These are phyloP conservation scores for Siphlonurus alternatus DNA, from an alignment of 2,888 invertebrate species.

Conservation along the genomic window DNA sequence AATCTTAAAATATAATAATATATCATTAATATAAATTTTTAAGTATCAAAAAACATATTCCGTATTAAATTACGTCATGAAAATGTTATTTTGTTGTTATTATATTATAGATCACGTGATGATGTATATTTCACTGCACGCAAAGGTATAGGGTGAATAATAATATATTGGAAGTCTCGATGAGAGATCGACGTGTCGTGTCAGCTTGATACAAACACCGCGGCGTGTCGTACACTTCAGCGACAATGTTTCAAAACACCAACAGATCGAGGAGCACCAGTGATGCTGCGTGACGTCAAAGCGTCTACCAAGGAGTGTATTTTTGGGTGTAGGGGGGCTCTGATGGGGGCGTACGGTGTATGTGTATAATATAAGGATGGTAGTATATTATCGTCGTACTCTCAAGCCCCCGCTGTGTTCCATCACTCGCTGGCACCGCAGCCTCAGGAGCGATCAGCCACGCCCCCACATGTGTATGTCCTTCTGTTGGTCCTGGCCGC, in stretches of 20 bases:
- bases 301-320: not conserved
- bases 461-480: not conserved
- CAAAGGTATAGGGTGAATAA: no score
- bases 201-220: no score
- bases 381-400: not conserved
- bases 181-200: no score
- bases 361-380: not conserved
- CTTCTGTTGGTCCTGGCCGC: not conserved
- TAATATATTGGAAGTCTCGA: no score
- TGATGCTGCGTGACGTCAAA: not conserved
- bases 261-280: no score
- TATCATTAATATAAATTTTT: no score
- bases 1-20: no score
- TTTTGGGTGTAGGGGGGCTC: not conserved
- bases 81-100: no score
- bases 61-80: no score
- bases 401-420: not conserved
- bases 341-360: no score
- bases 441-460: not conserved
- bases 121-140: not conserved
- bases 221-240: no score
- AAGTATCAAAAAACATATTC: not conserved
- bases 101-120: not conserved
- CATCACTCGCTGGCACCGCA: not conserved
- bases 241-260: no score